Percentiles rank a stretch among this genome's conserved stretches.
Evolutionary conservation across 2,888 invertebrate species (phyloP).

Genomic region (Onthophagus sagittarius): DNA sequence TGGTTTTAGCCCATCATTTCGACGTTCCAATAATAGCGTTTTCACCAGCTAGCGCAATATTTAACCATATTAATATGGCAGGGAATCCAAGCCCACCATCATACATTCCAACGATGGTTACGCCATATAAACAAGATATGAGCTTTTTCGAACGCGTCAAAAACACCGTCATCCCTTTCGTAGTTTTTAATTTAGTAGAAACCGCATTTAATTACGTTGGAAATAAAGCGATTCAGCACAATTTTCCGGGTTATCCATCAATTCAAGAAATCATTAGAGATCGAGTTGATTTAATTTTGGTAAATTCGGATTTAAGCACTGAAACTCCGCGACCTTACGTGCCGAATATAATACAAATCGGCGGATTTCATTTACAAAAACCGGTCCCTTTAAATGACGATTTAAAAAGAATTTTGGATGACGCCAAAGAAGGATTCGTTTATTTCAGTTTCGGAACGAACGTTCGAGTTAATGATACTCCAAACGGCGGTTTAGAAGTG

Average conservation of each 20-base stretch:
- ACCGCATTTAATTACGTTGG: slow-evolving; percentile 6
- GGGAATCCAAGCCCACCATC: slow-evolving; percentile 41
- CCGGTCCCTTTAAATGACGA: slow-evolving; percentile 25
- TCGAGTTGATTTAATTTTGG: slow-evolving; percentile 35
- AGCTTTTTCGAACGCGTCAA: slow-evolving; percentile 37
- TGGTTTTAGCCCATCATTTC: slow-evolving; percentile 34
- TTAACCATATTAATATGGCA: slow-evolving; percentile 33
- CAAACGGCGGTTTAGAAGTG: slow-evolving; percentile 29
- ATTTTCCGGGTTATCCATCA: slow-evolving; percentile 35
- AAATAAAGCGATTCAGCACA: slow-evolving; percentile 12
- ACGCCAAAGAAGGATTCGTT: slow-evolving; percentile 34
- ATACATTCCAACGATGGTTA: slow-evolving; percentile 38
- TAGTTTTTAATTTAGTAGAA: slow-evolving; percentile 14
- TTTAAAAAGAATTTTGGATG: slow-evolving; percentile 31
- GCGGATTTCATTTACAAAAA: slow-evolving; percentile 37
- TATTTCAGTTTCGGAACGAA: slow-evolving; percentile 36
- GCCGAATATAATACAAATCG: slow-evolving; percentile 39
- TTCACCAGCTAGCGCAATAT: slow-evolving; percentile 31
- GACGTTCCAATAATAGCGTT: slow-evolving; percentile 41
- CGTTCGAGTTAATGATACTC: slow-evolving; percentile 29
- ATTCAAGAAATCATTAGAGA: slow-evolving; percentile 29
- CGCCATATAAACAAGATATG: slow-evolving; percentile 38
- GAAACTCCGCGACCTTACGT: slow-evolving; percentile 36
- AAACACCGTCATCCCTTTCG: slow-evolving; percentile 32
- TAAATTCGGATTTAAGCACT: slow-evolving; percentile 37